phyloP scores from a whole-genome alignment of 2,888 invertebrate species.

The Scotopteryx bipunctaria region DNA sequence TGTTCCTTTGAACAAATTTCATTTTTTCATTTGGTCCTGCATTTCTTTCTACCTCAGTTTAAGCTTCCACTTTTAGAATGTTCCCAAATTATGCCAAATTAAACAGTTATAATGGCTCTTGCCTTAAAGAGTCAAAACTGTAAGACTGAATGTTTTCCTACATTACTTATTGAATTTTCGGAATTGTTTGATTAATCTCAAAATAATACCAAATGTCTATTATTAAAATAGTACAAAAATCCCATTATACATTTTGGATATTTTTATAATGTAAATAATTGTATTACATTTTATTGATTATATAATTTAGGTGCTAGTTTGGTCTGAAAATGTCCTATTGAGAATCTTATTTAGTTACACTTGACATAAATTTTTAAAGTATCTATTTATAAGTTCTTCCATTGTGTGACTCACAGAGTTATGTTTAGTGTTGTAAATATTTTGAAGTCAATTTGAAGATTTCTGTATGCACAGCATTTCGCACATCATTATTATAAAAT shows the following conservation, averaged over 20 bases:
- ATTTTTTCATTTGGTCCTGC: constrained; percentile 34
- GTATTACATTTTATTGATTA: constrained; percentile 15
- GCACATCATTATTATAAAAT: constrained; percentile 51
- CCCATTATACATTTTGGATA: constrained; percentile 41
- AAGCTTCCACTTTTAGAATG: constrained; percentile 20
- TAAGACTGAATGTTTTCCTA: constrained; percentile 38
- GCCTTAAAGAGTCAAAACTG: constrained; percentile 27
- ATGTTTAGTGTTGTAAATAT: constrained; percentile 44
- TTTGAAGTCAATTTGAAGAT: constrained; percentile 38
- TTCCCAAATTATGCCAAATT: constrained; percentile 45
- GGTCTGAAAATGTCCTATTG: constrained; percentile 57
- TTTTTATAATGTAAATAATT: constrained; percentile 21
- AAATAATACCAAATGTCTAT: constrained; percentile 46
- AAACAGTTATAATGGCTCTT: constrained; percentile 35
- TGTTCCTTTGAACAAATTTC: background rate
- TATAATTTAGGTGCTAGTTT: constrained; percentile 66
- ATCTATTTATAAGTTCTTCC: constrained; percentile 36
- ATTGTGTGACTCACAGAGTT: constrained; percentile 45
- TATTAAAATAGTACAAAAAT: constrained; percentile 61
- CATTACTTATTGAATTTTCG: constrained; percentile 19
- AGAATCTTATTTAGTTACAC: constrained; percentile 39
- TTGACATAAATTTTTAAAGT: constrained; percentile 32
- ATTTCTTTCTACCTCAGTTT: constrained; percentile 60
- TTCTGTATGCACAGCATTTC: constrained; percentile 62
- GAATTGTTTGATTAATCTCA: constrained; percentile 10